A percentile compares a stretch with the other conserved stretches of the same genome.
These are phyloP conservation scores for Lottia scabra DNA, from an alignment of 2,888 invertebrate genomes.

Conservation along the genomic window DNA sequence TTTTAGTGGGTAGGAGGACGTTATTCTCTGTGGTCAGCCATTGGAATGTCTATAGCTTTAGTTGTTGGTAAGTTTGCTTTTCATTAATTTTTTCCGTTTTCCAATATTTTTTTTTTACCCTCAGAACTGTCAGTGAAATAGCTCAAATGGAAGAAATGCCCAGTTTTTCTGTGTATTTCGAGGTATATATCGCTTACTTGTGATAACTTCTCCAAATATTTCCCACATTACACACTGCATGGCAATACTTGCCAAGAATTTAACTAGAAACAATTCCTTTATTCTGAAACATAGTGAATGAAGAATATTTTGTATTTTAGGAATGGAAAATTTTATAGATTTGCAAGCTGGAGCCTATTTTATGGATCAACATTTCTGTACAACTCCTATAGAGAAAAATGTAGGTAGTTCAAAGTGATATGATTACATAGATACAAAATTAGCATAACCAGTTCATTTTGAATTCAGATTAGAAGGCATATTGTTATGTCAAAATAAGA, in stretches of 20 bases:
- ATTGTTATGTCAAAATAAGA: too few relatives aligned
- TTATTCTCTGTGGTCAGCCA: constrained; percentile 98
- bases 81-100: too few relatives aligned
- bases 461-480: too few relatives aligned
- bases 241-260: too few relatives aligned
- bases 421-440: background rate
- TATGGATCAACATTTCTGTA: constrained; percentile 93
- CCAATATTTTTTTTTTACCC: too few relatives aligned
- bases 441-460: background rate
- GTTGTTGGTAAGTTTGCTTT: constrained; percentile 78
- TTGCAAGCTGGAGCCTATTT: constrained; percentile 90
- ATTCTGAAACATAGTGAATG: background rate
- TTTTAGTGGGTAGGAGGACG: constrained; percentile 95
- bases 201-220: too few relatives aligned
- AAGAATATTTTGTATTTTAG: constrained; percentile 40
- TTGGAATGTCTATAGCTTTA: constrained; percentile 94
- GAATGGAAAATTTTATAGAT: constrained; percentile 92
- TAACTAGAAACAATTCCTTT: too few relatives aligned
- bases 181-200: too few relatives aligned
- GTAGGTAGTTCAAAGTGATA: constrained; percentile 74
- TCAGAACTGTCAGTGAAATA: too few relatives aligned
- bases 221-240: background rate
- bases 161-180: too few relatives aligned
- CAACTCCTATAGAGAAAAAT: constrained; percentile 89
- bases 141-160: too few relatives aligned